A percentile compares a stretch with the other conserved stretches of the same genome.
Evolutionary conservation across 1,140 invertebrate species (phyloP).

Genomic region (Leucophenga varia): DNA sequence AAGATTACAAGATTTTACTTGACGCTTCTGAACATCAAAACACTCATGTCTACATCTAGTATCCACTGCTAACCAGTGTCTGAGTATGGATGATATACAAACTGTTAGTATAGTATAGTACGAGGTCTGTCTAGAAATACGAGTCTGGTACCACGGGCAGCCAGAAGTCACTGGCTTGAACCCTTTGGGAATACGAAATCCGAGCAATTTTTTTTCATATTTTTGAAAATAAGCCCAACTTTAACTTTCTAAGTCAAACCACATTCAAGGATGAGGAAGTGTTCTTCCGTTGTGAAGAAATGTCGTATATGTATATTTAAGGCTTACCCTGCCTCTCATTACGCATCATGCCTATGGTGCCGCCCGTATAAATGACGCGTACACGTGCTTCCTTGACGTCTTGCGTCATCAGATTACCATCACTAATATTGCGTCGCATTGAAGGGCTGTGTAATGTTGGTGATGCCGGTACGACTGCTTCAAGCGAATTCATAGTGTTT

Average conservation of each 20-base stretch:
- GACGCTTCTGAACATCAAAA: no score
- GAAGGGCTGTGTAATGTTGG: slow-evolving; percentile 30
- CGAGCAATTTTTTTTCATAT: neutral
- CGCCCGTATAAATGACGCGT: slow-evolving; percentile 82
- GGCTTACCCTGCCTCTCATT: slow-evolving; percentile 70
- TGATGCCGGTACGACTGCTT: slow-evolving; percentile 20
- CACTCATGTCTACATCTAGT: no score
- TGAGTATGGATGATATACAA: no score
- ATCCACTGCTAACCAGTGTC: no score
- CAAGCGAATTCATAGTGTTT: slow-evolving; percentile 13
- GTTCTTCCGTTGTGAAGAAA: neutral
- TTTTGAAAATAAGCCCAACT: neutral
- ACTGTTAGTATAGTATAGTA: no score
- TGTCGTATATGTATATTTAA: neutral
- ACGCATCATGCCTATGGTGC: slow-evolving; percentile 85
- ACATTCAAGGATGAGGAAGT: neutral
- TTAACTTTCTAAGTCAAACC: no score
- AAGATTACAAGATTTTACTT: no score
- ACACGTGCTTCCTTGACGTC: slow-evolving; percentile 62
- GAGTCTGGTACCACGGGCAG: no score
- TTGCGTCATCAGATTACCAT: slow-evolving; percentile 36
- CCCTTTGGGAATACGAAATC: no score
- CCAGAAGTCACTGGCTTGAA: no score
- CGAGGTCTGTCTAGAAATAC: no score
- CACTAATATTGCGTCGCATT: slow-evolving; percentile 40